phyloP scores from a whole-genome alignment of 1,140 invertebrate genomes.

The Thereuonema tuberculata region DNA sequence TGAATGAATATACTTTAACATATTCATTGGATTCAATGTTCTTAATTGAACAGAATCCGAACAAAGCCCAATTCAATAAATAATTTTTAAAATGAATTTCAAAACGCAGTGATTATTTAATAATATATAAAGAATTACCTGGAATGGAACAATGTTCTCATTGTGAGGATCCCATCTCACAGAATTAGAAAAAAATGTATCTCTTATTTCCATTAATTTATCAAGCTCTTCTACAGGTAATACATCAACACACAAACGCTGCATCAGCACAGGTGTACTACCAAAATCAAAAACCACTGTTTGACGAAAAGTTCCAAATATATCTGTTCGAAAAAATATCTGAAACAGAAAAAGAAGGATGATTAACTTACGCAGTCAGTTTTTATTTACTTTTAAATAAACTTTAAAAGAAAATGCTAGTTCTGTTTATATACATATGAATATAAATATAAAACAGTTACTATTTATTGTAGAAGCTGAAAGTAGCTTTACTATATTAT shows the following conservation, averaged over 20 bases:
- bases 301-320: slow-evolving; percentile 68
- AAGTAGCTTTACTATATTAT: too few species aligned
- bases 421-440: background rate
- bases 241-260: slow-evolving; percentile 62
- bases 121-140: background rate
- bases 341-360: slow-evolving; percentile 16
- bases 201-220: slow-evolving; percentile 43
- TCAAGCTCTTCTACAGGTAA: slow-evolving; percentile 50
- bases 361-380: too few species aligned
- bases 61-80: too few species aligned
- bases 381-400: too few species aligned
- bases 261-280: slow-evolving; percentile 48
- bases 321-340: slow-evolving; percentile 52
- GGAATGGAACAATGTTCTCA: slow-evolving; percentile 44
- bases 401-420: too few species aligned
- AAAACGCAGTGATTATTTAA: too few species aligned
- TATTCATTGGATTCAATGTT: too few species aligned
- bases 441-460: background rate
- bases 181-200: slow-evolving; percentile 27
- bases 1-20: too few species aligned
- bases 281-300: slow-evolving; percentile 66
- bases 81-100: too few species aligned
- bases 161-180: slow-evolving; percentile 46
- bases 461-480: slow-evolving; percentile 5
- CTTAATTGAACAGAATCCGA: too few species aligned